These are phyloP conservation scores for Panulirus ornatus DNA, from an alignment of 1,140 invertebrate genomes.

Conservation along the genomic window DNA sequence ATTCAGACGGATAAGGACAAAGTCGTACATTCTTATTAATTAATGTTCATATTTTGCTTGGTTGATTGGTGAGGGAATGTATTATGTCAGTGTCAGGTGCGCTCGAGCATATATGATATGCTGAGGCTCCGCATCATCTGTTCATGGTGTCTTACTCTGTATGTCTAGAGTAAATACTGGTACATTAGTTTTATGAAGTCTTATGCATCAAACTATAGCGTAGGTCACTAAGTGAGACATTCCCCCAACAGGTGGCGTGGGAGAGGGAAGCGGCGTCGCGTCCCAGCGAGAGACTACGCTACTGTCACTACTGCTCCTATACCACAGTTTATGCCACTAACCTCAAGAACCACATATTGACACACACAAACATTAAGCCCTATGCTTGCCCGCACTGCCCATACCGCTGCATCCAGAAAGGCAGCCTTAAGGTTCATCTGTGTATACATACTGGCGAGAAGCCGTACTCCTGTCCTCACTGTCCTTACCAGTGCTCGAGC, in stretches of 20 bases:
- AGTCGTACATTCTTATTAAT: no score
- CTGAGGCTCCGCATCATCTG: no score
- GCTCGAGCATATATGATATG: no score
- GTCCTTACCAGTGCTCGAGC: conserved; percentile 3
- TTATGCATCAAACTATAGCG: neutral
- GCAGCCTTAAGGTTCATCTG: conserved; percentile 8
- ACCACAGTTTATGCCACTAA: neutral
- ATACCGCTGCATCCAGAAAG: conserved; percentile 19
- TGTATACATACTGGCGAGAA: conserved; percentile 17
- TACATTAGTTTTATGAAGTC: neutral
- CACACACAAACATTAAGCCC: conserved; percentile 25
- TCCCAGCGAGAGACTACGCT: neutral
- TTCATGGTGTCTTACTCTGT: no score
- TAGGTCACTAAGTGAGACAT: conserved; percentile 22
- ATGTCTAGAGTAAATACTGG: no score
- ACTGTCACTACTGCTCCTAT: conserved; percentile 21
- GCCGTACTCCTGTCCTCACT: neutral
- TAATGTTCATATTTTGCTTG: no score
- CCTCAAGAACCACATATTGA: conserved; percentile 9
- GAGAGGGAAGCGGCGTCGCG: conserved; percentile 8
- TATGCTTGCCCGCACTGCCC: conserved; percentile 23
- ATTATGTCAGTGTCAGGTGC: no score
- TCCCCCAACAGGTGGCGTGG: conserved; percentile 22
- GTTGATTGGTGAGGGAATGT: no score
- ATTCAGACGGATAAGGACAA: no score